Evolutionary conservation across 2,888 invertebrate genomes (phyloP).

Genomic region (Chrysolina haemoptera): DNA sequence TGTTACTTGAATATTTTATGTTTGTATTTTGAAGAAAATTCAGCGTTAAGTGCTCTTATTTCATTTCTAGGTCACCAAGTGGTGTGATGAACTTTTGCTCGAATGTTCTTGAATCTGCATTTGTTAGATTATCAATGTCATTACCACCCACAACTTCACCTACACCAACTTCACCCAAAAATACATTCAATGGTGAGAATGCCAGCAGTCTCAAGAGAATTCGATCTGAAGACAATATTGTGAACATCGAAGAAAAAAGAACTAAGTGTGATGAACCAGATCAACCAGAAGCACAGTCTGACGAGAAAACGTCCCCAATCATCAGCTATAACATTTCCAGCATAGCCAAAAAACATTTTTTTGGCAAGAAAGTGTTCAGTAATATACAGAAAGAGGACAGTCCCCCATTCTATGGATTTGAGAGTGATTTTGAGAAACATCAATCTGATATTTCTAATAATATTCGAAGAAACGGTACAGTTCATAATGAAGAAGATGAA

Average conservation of each 20-base stretch:
- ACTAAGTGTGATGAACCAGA: conserved; percentile 16
- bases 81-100: conserved; percentile 58
- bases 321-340: conserved; percentile 26
- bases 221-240: conserved; percentile 28
- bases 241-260: conserved; percentile 28
- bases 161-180: conserved; percentile 16
- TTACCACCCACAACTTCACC: conserved; percentile 25
- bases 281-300: neutral
- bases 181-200: neutral
- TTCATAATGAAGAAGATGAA: conserved; percentile 28
- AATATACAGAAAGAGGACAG: conserved; percentile 24
- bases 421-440: conserved; percentile 34
- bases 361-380: conserved; percentile 14
- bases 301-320: conserved; percentile 29
- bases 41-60: no score
- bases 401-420: conserved; percentile 52
- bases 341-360: conserved; percentile 36
- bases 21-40: no score
- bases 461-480: conserved; percentile 29
- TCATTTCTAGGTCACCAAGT: conserved; percentile 61
- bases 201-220: conserved; percentile 31
- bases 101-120: conserved; percentile 59
- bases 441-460: neutral
- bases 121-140: conserved; percentile 53
- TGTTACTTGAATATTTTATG: no score